Evolutionary conservation across 2,797 vertebrate genomes (phyloP), one percentile per base, ranked within the genome.

Genomic region (Coendou prehensilis): DNA sequence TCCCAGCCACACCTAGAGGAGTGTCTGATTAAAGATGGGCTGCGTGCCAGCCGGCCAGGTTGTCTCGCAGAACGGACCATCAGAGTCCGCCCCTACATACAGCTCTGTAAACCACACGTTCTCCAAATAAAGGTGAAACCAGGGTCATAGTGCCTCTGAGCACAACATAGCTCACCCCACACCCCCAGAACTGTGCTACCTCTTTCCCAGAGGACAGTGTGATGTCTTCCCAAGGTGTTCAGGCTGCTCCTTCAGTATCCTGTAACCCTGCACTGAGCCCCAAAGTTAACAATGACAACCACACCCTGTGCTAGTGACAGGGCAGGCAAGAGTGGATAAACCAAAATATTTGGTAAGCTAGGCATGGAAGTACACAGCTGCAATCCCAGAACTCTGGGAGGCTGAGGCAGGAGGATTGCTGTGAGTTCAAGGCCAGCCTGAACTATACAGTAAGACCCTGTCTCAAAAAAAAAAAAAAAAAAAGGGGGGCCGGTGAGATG

Each of bases 141-240:
- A 57, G 15, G 63, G 67, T n/a, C 64, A 23, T 1, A 2, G 37
- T 2, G 3, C 50, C 30, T 10, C 22, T 6, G 5, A 22, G 23
- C 22, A 0, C 5, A 2, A 11, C 20, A 1, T 5, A 23, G 13
- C 47, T 22, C 17, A 11, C 9, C 69, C 47, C 5, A 0, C 18
- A 2, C 4, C 8, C 59, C 63, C 1, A 13, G 73, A 6, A 67
- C 73, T 23, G 23, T 0, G 0, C 57, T 0, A 4, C 4, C 13
- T 0, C 45, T 64, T 56, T 73, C 69, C 23, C 13, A 41, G 33
- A 45, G 64, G 20, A 47, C 0, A 8, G 11, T 3, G 18, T 17
- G 23, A 1, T 4, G 54, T 14, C 52, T 73, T 33, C 6, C 28
- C 28, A 0, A 50, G 22, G 4, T 9, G 2, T 6, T 14, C 45